A percentile compares a stretch with the other conserved stretches of the same genome.
phyloP scores from a whole-genome alignment of 92 coral and sea anemone species.

The Phenganax marumi region DNA sequence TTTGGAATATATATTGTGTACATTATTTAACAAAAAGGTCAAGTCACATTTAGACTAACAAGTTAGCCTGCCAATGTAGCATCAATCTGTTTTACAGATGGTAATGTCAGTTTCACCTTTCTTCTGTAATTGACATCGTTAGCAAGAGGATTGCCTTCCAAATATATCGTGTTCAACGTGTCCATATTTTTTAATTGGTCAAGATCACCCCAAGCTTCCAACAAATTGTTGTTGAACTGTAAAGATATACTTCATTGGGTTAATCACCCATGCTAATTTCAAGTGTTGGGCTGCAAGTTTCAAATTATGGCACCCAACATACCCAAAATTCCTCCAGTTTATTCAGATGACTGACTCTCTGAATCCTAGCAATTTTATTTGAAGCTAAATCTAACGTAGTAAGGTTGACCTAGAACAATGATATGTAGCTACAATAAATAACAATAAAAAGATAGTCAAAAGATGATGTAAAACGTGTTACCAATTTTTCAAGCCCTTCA shows the following conservation, averaged over 20 bases:
- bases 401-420: constrained; percentile 66
- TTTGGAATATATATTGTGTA: neutral
- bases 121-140: constrained; percentile 79
- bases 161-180: constrained; percentile 75
- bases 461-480: constrained; percentile 18
- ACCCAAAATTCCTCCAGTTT: constrained; percentile 98
- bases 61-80: constrained; percentile 64
- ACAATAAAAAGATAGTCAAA: neutral
- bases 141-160: constrained; percentile 90
- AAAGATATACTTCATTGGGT: constrained; percentile 5
- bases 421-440: neutral
- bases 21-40: constrained; percentile 1
- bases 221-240: constrained; percentile 89
- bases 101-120: constrained; percentile 89
- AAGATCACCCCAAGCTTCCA: constrained; percentile 84
- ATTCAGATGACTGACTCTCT: constrained; percentile 72
- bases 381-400: constrained; percentile 89
- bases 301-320: neutral
- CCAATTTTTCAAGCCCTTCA: constrained; percentile 87
- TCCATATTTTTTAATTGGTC: constrained; percentile 70
- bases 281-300: neutral
- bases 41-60: neutral
- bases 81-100: constrained; percentile 82
- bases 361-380: constrained; percentile 82
- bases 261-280: neutral